Evolutionary conservation across 2,113 vertebrate species (phyloP).

Genomic region (Poecile atricapillus): DNA sequence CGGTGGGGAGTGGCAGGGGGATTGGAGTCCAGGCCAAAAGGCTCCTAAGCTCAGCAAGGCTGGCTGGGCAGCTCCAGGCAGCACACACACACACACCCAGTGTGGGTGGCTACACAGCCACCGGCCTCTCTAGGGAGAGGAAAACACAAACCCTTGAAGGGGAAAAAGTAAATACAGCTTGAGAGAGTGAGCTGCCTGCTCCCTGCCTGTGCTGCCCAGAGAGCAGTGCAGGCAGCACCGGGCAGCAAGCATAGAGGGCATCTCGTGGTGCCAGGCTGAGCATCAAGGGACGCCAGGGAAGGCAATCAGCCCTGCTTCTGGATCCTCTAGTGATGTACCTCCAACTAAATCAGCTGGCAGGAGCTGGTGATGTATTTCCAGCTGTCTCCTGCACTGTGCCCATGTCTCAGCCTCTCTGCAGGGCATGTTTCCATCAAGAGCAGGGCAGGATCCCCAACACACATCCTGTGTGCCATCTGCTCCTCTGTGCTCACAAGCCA

Average conservation of each 20-base stretch:
- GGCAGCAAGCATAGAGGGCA: background rate
- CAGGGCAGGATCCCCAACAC: background rate
- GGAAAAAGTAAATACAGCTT: background rate
- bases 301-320: background rate
- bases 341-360: background rate
- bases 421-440: background rate
- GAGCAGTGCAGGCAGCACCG: background rate
- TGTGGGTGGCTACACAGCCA: background rate
- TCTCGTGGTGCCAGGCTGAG: background rate
- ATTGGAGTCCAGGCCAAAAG: background rate
- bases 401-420: background rate
- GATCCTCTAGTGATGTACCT: background rate
- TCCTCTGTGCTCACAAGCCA: fast-evolving
- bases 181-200: background rate
- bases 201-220: background rate
- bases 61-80: background rate
- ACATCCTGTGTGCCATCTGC: background rate
- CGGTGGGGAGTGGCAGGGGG: background rate
- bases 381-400: background rate
- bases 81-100: background rate
- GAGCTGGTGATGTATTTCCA: background rate
- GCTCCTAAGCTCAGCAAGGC: background rate
- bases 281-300: background rate
- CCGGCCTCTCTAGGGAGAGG: background rate
- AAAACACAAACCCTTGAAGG: background rate